Percentiles rank a stretch among this genome's conserved stretches.
phyloP scores from a whole-genome alignment of 2,113 vertebrate genomes.

The Crotalus horridus region DNA sequence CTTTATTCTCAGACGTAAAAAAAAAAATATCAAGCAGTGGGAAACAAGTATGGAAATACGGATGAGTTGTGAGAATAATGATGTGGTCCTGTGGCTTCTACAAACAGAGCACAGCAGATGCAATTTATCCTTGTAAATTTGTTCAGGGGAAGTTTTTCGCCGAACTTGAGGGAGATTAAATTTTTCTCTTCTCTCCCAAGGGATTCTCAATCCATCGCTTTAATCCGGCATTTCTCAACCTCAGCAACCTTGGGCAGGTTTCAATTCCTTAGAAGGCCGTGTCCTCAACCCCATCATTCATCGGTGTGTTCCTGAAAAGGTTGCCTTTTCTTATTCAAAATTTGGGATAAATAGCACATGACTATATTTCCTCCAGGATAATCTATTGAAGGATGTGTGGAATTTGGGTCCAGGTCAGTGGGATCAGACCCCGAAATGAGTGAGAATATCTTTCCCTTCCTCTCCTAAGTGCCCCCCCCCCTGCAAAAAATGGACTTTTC shows the following conservation, averaged over 20 bases:
- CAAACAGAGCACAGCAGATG: not conserved
- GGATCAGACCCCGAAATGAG: not conserved
- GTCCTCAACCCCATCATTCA: not conserved
- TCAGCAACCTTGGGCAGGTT: not conserved
- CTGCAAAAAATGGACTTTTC: not conserved
- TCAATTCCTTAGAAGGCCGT: not conserved
- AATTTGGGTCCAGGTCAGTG: not conserved
- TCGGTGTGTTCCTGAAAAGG: not conserved
- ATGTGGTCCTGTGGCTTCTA: not conserved
- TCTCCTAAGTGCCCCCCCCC: not conserved
- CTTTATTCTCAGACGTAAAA: not conserved
- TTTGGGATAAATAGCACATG: not conserved
- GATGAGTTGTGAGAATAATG: not conserved
- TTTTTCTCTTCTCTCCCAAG: not conserved
- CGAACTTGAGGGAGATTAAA: not conserved
- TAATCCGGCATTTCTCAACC: not conserved
- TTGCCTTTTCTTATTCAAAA: not conserved
- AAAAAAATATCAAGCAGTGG: not conserved
- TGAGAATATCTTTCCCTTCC: not conserved
- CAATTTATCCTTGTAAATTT: too few species aligned
- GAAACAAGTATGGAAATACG: not conserved
- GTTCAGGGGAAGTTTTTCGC: not conserved
- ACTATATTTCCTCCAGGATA: not conserved
- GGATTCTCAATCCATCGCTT: not conserved
- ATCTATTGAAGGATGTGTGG: not conserved